Conservation (phyloP, 2,888 invertebrate species). For the Cephus pygmeus region DNA sequence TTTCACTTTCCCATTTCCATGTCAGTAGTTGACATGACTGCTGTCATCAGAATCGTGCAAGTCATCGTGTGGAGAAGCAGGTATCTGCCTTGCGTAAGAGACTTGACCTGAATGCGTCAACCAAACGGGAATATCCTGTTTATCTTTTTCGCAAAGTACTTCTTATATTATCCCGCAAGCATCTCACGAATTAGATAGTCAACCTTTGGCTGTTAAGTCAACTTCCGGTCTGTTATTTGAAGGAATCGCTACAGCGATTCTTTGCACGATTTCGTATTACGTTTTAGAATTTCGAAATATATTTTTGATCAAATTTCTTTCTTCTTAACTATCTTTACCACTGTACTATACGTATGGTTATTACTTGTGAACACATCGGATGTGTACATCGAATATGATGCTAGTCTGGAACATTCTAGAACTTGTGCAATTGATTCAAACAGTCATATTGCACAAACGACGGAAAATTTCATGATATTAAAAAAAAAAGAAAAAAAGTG, state of each 20-base stretch:
- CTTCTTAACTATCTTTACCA: neutral
- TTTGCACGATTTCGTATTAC: neutral
- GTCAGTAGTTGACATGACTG: neutral
- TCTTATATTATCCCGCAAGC: neutral
- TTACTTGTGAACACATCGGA: neutral
- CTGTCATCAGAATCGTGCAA: neutral
- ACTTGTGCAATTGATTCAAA: neutral
- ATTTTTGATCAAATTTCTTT: neutral
- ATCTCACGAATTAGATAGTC: neutral
- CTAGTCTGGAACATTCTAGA: neutral
- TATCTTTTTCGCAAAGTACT: neutral
- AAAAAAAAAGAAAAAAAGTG: neutral
- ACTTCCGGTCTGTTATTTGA: neutral
- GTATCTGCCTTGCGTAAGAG: neutral
- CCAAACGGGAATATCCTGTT: neutral
- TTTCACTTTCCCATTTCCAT: neutral
- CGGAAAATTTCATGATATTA: neutral
- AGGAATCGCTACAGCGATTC: neutral
- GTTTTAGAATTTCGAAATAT: neutral
- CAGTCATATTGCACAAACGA: neutral
- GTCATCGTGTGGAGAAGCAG: neutral
- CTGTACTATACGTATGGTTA: neutral
- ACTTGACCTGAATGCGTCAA: neutral
- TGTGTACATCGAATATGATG: neutral
- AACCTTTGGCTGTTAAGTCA: neutral